A percentile compares a stretch with the other conserved stretches of the same genome.
Evolutionary conservation across 2,113 vertebrate genomes (phyloP).

Genomic region (Odobenus rosmarus): DNA sequence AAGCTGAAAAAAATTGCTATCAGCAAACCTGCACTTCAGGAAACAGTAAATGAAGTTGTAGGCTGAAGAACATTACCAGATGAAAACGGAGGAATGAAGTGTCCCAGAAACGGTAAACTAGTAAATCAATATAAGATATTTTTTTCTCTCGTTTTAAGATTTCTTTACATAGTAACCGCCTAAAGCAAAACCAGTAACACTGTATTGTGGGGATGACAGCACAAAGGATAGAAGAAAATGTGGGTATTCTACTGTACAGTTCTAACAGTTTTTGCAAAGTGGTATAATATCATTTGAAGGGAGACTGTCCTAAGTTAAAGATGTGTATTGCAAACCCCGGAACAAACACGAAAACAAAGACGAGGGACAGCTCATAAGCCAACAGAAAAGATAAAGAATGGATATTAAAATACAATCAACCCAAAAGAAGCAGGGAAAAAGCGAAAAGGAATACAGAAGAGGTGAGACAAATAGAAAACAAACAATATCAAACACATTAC

Average conservation of each 20-base stretch:
- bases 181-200: not conserved
- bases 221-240: too few species aligned
- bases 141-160: not conserved
- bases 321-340: fast-evolving
- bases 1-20: not conserved
- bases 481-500: not conserved
- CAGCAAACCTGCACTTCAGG: not conserved
- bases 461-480: not conserved
- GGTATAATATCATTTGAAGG: not conserved
- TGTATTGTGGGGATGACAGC: too few species aligned
- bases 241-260: too few species aligned
- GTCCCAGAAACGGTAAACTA: not conserved
- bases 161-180: not conserved
- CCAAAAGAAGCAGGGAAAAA: not conserved
- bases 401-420: not conserved
- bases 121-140: not conserved
- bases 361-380: too few species aligned
- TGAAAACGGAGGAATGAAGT: not conserved
- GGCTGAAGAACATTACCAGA: not conserved
- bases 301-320: not conserved
- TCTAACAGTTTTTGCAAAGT: not conserved
- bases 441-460: not conserved
- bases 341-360: not conserved
- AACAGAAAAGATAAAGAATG: not conserved
- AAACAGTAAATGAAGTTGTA: not conserved